phyloP scores from a whole-genome alignment of 2,888 invertebrate species.

The Conistra vaccinii region DNA sequence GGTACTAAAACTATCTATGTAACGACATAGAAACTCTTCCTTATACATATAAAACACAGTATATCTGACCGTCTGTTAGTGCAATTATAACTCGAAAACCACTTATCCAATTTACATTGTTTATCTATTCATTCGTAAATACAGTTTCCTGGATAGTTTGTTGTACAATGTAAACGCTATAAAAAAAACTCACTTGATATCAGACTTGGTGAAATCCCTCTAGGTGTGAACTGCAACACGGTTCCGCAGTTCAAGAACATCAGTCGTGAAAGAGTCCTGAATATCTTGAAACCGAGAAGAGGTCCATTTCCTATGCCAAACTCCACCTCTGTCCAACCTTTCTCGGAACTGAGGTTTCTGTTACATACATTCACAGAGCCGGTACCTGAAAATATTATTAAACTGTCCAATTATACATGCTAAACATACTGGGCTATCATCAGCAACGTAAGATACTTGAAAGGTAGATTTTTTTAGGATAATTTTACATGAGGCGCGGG shows the following conservation, averaged over 20 bases:
- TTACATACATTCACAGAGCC: conserved; percentile 95
- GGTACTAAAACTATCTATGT: too few species aligned
- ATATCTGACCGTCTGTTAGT: neutral
- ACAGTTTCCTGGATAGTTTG: neutral
- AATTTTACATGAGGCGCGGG: too few species aligned
- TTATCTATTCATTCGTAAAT: neutral
- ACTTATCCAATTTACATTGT: neutral
- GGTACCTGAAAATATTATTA: conserved; percentile 87
- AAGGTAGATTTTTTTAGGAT: too few species aligned
- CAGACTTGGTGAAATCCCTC: conserved; percentile 94
- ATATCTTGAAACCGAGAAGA: conserved; percentile 94
- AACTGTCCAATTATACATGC: neutral
- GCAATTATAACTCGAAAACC: neutral
- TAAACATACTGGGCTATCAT: neutral
- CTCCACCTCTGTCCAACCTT: conserved; percentile 97
- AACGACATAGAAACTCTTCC: neutral
- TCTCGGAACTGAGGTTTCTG: conserved; percentile 94
- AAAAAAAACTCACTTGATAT: conserved; percentile 92
- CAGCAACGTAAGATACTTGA: neutral
- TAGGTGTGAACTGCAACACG: conserved; percentile 94
- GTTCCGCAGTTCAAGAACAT: conserved; percentile 95
- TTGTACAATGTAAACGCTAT: neutral
- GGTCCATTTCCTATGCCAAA: conserved; percentile 96
- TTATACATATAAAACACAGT: neutral
- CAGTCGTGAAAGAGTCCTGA: conserved; percentile 93